These are phyloP conservation scores for Gopherus flavomarginatus DNA, from an alignment of 2,113 vertebrate species.

Conservation along the genomic window DNA sequence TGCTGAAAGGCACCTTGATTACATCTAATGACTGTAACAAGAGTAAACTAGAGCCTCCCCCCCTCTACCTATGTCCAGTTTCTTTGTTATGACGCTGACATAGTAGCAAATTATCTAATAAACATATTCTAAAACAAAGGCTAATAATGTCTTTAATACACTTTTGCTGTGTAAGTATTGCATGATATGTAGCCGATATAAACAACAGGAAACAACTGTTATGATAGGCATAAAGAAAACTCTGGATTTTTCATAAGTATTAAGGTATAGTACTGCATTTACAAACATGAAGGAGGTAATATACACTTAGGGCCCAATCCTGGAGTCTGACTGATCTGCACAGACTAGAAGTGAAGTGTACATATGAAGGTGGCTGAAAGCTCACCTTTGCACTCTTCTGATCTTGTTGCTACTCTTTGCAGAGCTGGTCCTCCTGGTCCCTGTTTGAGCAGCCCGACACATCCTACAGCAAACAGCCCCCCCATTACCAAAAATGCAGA, in stretches of 20 bases:
- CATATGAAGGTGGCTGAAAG: background rate
- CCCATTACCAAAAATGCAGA: accelerated
- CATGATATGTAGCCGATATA: background rate
- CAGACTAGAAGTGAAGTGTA: background rate
- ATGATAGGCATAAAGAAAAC: background rate
- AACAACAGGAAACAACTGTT: background rate
- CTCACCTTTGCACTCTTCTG: background rate
- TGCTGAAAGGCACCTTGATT: slow-evolving; percentile 86
- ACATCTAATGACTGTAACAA: slow-evolving; percentile 63
- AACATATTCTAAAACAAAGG: background rate
- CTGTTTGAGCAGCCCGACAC: background rate
- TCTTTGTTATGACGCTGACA: slow-evolving; percentile 33
- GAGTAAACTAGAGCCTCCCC: slow-evolving; percentile 44
- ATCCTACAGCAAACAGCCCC: background rate
- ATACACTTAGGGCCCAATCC: background rate
- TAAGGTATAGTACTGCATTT: background rate
- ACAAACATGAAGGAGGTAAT: background rate
- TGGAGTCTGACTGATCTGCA: background rate
- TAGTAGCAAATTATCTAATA: background rate
- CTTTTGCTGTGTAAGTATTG: background rate
- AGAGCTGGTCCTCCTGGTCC: accelerated
- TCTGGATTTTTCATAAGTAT: background rate
- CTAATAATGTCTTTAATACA: background rate
- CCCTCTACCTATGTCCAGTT: background rate
- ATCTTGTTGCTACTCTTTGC: background rate